A percentile compares a stretch with the other conserved stretches of the same genome.
Conservation (phyloP, 2,888 invertebrate species). For the Psylliodes chrysocephalus region DNA sequence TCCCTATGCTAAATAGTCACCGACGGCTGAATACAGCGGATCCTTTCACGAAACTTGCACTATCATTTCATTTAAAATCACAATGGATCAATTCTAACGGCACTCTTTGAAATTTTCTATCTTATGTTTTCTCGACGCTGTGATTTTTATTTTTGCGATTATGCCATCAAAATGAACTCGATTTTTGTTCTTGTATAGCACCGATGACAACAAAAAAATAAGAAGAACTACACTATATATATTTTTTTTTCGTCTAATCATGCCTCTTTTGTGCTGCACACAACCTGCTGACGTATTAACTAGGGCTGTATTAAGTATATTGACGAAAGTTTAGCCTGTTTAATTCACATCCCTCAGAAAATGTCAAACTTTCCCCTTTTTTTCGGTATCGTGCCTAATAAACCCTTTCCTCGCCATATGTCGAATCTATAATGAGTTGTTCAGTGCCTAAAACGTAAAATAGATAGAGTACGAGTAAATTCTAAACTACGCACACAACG, state of each 20-base stretch:
- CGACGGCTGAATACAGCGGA: conserved; percentile 36
- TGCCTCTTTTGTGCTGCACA: conserved; percentile 7
- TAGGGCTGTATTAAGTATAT: conserved; percentile 34
- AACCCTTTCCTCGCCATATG: conserved; percentile 57
- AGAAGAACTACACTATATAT: no score
- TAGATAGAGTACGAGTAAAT: no score
- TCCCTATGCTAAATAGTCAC: conserved; percentile 54
- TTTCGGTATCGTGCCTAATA: conserved; percentile 52
- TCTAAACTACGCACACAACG: no score
- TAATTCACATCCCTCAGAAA: conserved; percentile 52
- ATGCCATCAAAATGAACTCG: not conserved
- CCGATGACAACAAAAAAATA: no score
- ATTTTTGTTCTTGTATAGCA: no score
- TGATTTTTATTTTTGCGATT: conserved; percentile 2
- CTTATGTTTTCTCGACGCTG: not conserved
- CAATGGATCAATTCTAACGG: conserved; percentile 28
- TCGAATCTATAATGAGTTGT: conserved; percentile 47
- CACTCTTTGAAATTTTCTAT: conserved; percentile 20
- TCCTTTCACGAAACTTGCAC: conserved; percentile 39
- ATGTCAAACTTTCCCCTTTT: conserved; percentile 55
- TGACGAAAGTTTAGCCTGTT: conserved; percentile 33
- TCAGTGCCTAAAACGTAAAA: conserved; percentile 15
- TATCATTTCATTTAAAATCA: conserved; percentile 43
- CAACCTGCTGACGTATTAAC: conserved; percentile 38
- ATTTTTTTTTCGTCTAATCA: conserved; percentile 18